Evolutionary conservation across 2,888 invertebrate species (phyloP).

Genomic region (Sinohyriopsis cumingii): DNA sequence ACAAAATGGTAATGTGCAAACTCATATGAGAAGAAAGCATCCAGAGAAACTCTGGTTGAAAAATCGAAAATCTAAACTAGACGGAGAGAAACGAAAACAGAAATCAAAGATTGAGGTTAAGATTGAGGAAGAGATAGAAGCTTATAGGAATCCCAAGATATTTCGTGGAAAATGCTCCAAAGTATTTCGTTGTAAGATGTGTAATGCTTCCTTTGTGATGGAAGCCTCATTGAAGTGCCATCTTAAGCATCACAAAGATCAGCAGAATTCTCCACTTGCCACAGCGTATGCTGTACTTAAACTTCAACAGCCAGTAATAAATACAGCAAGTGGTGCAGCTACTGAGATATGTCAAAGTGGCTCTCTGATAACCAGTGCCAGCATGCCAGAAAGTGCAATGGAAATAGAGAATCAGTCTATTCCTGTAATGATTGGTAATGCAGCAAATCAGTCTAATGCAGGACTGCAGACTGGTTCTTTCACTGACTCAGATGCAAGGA

Average conservation of each 20-base stretch:
- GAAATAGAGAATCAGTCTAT: too few species aligned
- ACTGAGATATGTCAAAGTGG: too few species aligned
- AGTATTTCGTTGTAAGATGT: conserved; percentile 66
- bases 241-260: conserved; percentile 67
- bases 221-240: conserved; percentile 73
- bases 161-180: conserved; percentile 49
- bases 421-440: too few species aligned
- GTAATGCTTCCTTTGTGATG: conserved; percentile 71
- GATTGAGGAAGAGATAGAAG: conserved; percentile 17
- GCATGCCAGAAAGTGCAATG: too few species aligned
- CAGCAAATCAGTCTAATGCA: too few species aligned
- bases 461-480: too few species aligned
- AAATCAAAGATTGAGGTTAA: conserved; percentile 6
- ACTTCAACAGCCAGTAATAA: conserved; percentile 48
- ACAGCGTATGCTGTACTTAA: conserved; percentile 59
- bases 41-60: conserved; percentile 34
- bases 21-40: conserved; percentile 66
- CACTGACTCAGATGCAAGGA: neutral
- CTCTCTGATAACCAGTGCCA: too few species aligned
- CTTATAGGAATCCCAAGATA: conserved; percentile 10
- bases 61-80: neutral
- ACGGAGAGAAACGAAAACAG: conserved; percentile 2
- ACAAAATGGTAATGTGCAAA: conserved; percentile 59
- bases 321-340: conserved; percentile 4
- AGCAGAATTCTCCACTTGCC: conserved; percentile 30